A percentile compares a stretch with the other conserved stretches of the same genome.
These are phyloP conservation scores for Pangasianodon gigas DNA, from an alignment of 2,113 vertebrate species.

Conservation along the genomic window DNA sequence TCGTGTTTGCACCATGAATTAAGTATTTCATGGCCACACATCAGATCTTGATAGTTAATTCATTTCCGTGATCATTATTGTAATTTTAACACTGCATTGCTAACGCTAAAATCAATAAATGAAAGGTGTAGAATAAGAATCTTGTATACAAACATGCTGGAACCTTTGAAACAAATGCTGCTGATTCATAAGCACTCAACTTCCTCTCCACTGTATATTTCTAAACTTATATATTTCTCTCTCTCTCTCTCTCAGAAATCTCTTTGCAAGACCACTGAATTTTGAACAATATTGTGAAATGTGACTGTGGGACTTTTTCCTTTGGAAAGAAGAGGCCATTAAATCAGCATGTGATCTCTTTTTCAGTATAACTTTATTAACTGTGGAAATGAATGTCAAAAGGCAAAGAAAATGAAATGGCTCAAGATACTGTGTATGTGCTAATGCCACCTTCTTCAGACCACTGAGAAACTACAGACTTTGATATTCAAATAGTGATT, in stretches of 20 bases:
- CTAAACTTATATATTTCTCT: background rate
- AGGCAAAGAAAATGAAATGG: background rate
- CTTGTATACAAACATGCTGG: background rate
- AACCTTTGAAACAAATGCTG: slow-evolving; percentile 16
- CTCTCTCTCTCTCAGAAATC: background rate
- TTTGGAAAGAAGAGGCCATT: background rate
- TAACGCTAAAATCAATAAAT: background rate
- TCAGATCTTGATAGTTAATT: too few relatives aligned
- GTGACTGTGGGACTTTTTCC: background rate
- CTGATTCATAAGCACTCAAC: background rate
- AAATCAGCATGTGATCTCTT: background rate
- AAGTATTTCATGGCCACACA: too few relatives aligned
- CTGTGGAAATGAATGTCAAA: background rate
- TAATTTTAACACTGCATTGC: background rate
- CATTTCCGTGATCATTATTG: too few relatives aligned
- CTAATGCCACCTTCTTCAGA: background rate
- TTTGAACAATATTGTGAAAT: background rate
- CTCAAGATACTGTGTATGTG: background rate
- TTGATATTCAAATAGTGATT: background rate
- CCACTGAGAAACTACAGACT: background rate
- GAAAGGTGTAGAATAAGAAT: background rate
- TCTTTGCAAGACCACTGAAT: too few relatives aligned
- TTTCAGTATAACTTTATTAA: background rate
- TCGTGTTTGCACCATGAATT: too few relatives aligned
- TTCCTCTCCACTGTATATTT: slow-evolving; percentile 37